These are phyloP conservation scores for Chloroceryle aenea DNA, from an alignment of 2,113 vertebrate species.

Conservation along the genomic window DNA sequence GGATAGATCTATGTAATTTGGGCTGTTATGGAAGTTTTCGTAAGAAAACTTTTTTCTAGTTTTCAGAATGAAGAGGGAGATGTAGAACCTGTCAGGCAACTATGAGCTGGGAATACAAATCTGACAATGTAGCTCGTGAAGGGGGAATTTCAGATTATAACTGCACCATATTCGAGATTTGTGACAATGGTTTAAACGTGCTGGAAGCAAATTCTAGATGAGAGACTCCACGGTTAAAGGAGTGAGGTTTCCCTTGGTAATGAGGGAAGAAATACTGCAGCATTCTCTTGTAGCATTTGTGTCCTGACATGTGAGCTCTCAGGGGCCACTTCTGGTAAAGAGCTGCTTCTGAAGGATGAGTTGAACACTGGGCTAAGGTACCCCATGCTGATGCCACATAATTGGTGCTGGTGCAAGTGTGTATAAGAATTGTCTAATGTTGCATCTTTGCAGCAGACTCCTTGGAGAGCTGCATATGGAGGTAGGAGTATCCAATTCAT, in stretches of 20 bases:
- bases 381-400: too few relatives aligned
- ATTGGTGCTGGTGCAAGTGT: neutral
- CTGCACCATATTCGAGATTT: neutral
- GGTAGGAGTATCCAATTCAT: neutral
- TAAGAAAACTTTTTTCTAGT: too few relatives aligned
- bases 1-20: neutral
- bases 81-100: neutral
- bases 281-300: neutral
- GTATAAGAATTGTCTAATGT: neutral
- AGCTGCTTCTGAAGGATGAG: neutral
- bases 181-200: neutral
- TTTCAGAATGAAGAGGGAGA: neutral
- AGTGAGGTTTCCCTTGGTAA: neutral
- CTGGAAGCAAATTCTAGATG: neutral
- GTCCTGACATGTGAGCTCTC: neutral
- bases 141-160: neutral
- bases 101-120: neutral
- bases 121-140: neutral
- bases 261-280: neutral
- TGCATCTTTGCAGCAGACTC: neutral
- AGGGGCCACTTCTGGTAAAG: neutral
- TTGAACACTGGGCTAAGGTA: neutral
- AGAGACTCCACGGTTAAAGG: neutral
- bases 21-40: neutral
- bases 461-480: neutral